phyloP scores from a whole-genome alignment of 2,797 vertebrate species.

The Phrynocephalus vlangalii region DNA sequence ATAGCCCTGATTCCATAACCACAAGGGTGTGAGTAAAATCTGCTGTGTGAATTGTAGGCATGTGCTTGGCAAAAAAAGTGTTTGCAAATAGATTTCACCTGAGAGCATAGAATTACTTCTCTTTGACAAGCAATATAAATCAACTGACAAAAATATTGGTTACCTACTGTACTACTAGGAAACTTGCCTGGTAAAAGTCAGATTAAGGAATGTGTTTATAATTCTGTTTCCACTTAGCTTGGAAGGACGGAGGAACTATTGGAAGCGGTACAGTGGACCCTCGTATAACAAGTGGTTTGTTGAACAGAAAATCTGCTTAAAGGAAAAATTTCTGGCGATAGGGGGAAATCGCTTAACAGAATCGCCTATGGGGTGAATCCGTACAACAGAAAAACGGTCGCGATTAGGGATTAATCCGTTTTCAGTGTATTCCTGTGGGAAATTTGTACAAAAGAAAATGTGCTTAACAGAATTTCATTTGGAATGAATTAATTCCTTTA shows the following conservation, averaged over 20 bases:
- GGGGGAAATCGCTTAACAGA: too few species aligned
- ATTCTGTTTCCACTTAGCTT: constrained; percentile 33
- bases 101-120: constrained; percentile 38
- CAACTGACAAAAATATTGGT: constrained; percentile 9
- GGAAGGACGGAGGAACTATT: constrained; percentile 32
- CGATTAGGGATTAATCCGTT: too few species aligned
- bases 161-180: constrained; percentile 28
- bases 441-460: too few species aligned
- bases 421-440: too few species aligned
- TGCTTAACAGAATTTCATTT: too few species aligned
- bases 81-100: constrained; percentile 40
- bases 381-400: too few species aligned
- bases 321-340: too few species aligned
- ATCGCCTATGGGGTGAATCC: too few species aligned
- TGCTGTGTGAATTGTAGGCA: constrained; percentile 21
- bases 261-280: background rate
- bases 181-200: constrained; percentile 35
- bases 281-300: too few species aligned
- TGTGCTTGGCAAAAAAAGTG: constrained; percentile 24
- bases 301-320: too few species aligned
- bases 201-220: constrained; percentile 12
- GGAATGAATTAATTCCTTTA: too few species aligned
- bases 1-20: constrained; percentile 43
- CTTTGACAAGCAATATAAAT: constrained; percentile 45
- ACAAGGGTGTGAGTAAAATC: constrained; percentile 36